These are phyloP conservation scores for Sakesphorus luctuosus DNA, from an alignment of 2,113 vertebrate species.

Conservation along the genomic window DNA sequence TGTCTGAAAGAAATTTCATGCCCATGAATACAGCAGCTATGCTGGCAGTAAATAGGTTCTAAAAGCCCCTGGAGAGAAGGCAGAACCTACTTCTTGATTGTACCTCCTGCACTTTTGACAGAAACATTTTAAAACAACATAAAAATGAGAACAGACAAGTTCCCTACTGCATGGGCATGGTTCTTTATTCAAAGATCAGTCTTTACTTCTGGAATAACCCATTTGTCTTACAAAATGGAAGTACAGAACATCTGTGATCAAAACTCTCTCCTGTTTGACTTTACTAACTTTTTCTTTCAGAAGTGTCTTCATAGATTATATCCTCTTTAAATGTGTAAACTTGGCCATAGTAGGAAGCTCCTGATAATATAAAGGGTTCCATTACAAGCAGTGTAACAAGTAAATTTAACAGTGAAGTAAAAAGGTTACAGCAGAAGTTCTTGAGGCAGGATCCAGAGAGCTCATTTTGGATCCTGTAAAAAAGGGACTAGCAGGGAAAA, in stretches of 20 bases:
- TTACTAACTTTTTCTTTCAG: neutral
- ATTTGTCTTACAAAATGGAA: neutral
- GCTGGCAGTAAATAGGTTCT: neutral
- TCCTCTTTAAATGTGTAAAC: neutral
- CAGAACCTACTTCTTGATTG: neutral
- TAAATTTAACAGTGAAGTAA: neutral
- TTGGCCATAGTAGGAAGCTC: neutral
- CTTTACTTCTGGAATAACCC: neutral
- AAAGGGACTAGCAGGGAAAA: neutral
- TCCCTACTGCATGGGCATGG: rapidly evolving
- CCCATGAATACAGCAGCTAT: neutral
- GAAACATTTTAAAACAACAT: neutral
- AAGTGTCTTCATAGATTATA: neutral
- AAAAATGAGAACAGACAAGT: neutral
- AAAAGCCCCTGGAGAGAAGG: neutral
- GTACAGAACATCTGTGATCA: neutral
- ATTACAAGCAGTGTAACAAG: neutral
- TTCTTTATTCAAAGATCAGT: neutral
- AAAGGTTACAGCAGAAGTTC: neutral
- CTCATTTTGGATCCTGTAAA: neutral
- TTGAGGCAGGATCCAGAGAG: neutral
- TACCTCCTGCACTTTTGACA: neutral
- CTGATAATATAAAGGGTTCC: neutral
- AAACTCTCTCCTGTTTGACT: neutral
- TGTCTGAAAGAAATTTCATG: neutral